phyloP scores from a whole-genome alignment of 2,113 vertebrate genomes.

The Spea bombifrons region DNA sequence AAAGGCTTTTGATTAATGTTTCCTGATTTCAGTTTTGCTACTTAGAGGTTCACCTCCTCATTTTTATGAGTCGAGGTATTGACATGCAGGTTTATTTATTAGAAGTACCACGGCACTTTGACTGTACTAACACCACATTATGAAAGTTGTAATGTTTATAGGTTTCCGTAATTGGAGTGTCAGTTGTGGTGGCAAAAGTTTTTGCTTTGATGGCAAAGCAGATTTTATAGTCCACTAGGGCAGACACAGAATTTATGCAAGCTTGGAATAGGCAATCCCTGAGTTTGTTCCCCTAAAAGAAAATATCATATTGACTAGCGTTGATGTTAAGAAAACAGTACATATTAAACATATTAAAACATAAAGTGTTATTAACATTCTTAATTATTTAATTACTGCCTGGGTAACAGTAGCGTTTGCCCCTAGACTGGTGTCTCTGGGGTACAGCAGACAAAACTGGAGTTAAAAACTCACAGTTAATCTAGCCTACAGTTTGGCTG shows the following conservation, averaged over 20 bases:
- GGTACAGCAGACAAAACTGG: too few relatives aligned
- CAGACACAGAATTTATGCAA: background rate
- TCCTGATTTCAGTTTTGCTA: conserved; percentile 36
- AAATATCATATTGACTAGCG: too few relatives aligned
- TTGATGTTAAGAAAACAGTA: too few relatives aligned
- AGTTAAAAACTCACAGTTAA: too few relatives aligned
- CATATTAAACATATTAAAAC: too few relatives aligned
- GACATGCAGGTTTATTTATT: conserved; percentile 43
- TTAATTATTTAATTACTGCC: too few relatives aligned
- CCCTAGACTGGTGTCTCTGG: too few relatives aligned
- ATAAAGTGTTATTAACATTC: too few relatives aligned
- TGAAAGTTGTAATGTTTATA: conserved; percentile 26
- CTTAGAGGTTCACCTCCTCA: conserved; percentile 31
- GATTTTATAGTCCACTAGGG: conserved; percentile 16
- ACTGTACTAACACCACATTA: conserved; percentile 23
- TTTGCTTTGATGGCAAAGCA: conserved; percentile 11
- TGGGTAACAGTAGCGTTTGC: too few relatives aligned
- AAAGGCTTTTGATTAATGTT: conserved; percentile 37
- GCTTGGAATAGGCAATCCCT: background rate
- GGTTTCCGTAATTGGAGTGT: conserved; percentile 28
- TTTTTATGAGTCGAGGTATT: conserved; percentile 46
- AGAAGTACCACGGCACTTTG: conserved; percentile 41
- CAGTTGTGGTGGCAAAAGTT: conserved; percentile 19
- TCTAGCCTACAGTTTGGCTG: too few relatives aligned
- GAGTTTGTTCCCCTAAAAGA: background rate